Evolutionary conservation across 1,140 invertebrate species (phyloP), one percentile per base, ranked within the genome.

Genomic region (Camponotus floridanus): DNA sequence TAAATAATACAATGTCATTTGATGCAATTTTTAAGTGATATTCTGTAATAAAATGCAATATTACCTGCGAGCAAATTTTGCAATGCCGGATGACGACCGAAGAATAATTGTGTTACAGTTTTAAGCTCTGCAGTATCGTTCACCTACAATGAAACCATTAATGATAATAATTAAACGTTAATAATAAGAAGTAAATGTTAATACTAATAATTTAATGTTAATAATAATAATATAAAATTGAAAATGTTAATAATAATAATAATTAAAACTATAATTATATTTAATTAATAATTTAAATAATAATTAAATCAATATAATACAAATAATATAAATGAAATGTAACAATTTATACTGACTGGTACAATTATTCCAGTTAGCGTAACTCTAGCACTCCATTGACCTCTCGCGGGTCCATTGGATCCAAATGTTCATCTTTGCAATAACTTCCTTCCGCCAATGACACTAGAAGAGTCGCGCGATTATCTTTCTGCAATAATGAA

Each of bases 361-460:
- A 31, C 36, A 76, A 98, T 96, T 90, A 95, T 96, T 21, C 98
- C 97, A 31, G 96, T 96, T 1, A 98, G 93, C 87, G 97, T 96
- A 1, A 97, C 94, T 81, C 97, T 96, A 2, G 97, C n/a, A n/a
- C n/a, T n/a, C n/a, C n/a, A n/a, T n/a, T n/a, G n/a, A n/a, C n/a
- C n/a, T n/a, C n/a, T 7, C 97, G 95, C 2, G 98, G 98, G 92
- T 98, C 97, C 95, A 98, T 97, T 0, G 97, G 97, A 92, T 98
- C 97, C 85, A 95, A 96, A n/a, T 95, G 91, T 65, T 96, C 94
- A 1, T 94, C 92, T 59, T 95, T 94, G 88, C 97, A 98, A 90
- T 96, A 97, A 15, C 96, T 91, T 0, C 95, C 96, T 93, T 98
- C 95, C 62, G 97, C 97, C 33, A 98, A 93, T 1, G 96, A 96